Evolutionary conservation across 2,113 vertebrate species (phyloP), one percentile per base, ranked within the genome.

Genomic region (Thomomys bottae): DNA sequence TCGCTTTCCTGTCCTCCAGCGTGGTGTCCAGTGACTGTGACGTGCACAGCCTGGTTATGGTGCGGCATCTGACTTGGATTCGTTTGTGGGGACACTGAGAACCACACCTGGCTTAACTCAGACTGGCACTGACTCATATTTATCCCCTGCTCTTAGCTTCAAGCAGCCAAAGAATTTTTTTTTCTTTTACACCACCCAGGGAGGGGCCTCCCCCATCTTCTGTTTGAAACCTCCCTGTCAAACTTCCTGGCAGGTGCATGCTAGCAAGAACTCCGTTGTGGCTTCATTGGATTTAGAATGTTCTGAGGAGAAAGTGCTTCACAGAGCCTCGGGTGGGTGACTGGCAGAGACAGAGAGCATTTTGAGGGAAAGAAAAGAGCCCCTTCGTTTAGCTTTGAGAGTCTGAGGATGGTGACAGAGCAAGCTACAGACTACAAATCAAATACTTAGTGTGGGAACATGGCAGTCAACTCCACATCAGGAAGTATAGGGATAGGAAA

Each of bases 51-150:
- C 49, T 54, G 17, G 49, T 15, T 2, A 54, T 54, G 49, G 49
- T 49, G n/a, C n/a, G n/a, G n/a, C n/a, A 86, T 85, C 80, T 72
- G 76, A 34, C 17, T 3, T 64, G 10, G 40, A 61, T 85, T 91
- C 93, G 63, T 83, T 91, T 12, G 49, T 83, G 86, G 68, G 66
- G 83, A 92, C 79, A 91, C 89, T 87, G 91, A 88, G 70, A 85
- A 63, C 66, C 57, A 71, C 89, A 77, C 68, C 42, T n/a, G 68
- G 80, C 23, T 93, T 93, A 90, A 77, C 64, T 88, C 76, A 54
- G 77, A 49, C 26, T 20, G 21, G 79, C 67, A 76, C 71, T 57
- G 38, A 59, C 71, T 66, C 0, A 3, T 36, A n/a, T 49, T 28
- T 32, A 61, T 17, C 17, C 24, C 66, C 6, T 2, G 0, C 1